Base-by-base conservation (phyloP, 2,888 invertebrate species). In the Chalcosyrphus nemorum region DNA sequence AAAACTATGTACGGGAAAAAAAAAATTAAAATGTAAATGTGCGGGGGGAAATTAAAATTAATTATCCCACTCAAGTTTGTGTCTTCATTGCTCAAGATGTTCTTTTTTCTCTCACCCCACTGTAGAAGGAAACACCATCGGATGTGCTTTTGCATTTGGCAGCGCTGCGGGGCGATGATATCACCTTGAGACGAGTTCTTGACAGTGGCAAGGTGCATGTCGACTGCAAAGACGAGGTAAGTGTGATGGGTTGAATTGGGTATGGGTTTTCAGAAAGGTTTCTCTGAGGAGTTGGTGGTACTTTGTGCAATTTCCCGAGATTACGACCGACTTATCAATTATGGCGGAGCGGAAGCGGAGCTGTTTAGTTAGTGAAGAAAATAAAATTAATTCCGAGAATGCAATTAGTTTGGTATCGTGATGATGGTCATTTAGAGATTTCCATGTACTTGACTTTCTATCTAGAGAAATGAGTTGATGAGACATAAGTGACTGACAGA, bases 121-220 rank as follows among this genome's bases (percentile, higher is more conserved):
- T 86, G 92, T 92, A 97, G 97, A 97, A 97, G 92, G 98, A 98
- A 93, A 97, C 97, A 35, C 95, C 96, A 47, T 96, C 96, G 78
- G 98, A 98, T 92, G 96, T 97, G 89, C 96, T 97, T 92, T 94
- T 98, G 89, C 98, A 98, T 93, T 92, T 97, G 91, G 97, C 98
- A 56, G 97, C 98, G 19, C 93, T 97, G 86, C 94, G 95, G 77
- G 98, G 98, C 2, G 96, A 98, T 92, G 93, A 95, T 86, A 94
- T 94, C 71, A 93, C 94, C 86, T 93, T 98, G 86, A 94, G 94
- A 86, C 94, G 95, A 88, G 95, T 98, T 74, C 93, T 98, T 86
- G 97, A 97, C 91, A 97, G 96, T 35, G 98, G 98, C 84, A 96
- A 97, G 90, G 98, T 98, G 66, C 97, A 98, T 92, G 97, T 98